A percentile compares a stretch with the other conserved stretches of the same genome.
phyloP scores from a whole-genome alignment of 2,888 invertebrate species.

The Agonum fuliginosum region DNA sequence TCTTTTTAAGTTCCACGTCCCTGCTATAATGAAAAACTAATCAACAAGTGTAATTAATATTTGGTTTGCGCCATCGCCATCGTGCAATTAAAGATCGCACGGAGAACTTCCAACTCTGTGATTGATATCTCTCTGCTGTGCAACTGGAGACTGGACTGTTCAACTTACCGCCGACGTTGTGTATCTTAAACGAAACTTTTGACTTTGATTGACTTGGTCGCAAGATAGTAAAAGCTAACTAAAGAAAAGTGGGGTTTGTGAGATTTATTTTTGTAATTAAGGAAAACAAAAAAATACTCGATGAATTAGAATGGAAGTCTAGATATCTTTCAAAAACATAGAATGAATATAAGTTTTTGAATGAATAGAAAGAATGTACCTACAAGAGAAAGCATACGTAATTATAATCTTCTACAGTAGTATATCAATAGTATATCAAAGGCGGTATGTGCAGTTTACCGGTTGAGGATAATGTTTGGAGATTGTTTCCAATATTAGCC shows the following conservation, averaged over 20 bases:
- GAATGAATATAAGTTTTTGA: too few species aligned
- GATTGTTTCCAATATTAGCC: too few species aligned
- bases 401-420: too few species aligned
- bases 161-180: neutral
- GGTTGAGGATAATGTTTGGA: too few species aligned
- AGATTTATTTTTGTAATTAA: slow-evolving; percentile 22
- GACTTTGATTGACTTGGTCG: slow-evolving; percentile 32
- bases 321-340: too few species aligned
- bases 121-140: slow-evolving; percentile 19
- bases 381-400: too few species aligned
- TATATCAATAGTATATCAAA: too few species aligned
- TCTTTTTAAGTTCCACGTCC: slow-evolving; percentile 5
- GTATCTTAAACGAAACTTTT: slow-evolving; percentile 27
- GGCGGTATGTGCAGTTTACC: too few species aligned
- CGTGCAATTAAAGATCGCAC: slow-evolving; percentile 31
- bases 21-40: slow-evolving; percentile 49
- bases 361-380: too few species aligned
- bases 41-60: slow-evolving; percentile 55
- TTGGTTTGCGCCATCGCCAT: slow-evolving; percentile 23
- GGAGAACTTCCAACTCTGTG: slow-evolving; percentile 10
- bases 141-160: neutral
- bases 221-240: slow-evolving; percentile 7
- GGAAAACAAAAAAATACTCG: slow-evolving; percentile 1
- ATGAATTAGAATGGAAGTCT: too few species aligned
- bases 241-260: neutral